Percentiles rank a stretch among this genome's conserved stretches.
phyloP scores from a whole-genome alignment of 2,113 vertebrate species.

The Anser brachyrhynchus region DNA sequence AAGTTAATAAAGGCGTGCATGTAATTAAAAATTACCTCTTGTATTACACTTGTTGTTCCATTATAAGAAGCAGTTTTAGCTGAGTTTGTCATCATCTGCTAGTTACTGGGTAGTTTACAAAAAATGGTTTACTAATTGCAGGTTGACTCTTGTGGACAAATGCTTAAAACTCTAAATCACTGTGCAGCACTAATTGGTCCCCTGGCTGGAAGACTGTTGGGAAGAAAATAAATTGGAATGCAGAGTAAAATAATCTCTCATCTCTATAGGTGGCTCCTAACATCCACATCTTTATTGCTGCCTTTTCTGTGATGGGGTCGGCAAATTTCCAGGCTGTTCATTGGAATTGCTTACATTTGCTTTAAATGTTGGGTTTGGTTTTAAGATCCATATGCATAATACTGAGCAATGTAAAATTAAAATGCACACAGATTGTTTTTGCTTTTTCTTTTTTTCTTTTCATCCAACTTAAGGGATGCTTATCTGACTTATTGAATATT shows the following conservation, averaged over 20 bases:
- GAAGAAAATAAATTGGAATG: not conserved
- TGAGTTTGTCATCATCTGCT: not conserved
- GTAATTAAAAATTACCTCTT: not conserved
- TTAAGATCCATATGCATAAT: not conserved
- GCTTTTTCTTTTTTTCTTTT: not conserved
- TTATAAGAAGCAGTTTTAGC: not conserved
- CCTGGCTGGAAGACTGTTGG: not conserved
- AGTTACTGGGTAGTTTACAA: not conserved
- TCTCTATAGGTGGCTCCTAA: not conserved
- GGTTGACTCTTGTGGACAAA: conserved; percentile 7
- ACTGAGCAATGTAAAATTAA: not conserved
- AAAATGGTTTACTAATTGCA: not conserved
- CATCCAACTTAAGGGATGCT: not conserved
- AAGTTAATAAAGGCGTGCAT: not conserved
- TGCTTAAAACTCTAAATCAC: not conserved
- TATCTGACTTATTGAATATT: not conserved
- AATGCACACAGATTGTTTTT: not conserved
- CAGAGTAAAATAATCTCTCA: not conserved
- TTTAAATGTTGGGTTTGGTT: not conserved
- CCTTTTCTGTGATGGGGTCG: not conserved
- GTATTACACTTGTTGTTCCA: not conserved
- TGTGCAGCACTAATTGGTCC: not conserved
- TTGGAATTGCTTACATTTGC: not conserved
- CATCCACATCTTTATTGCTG: not conserved
- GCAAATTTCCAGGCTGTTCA: not conserved